phyloP scores from a whole-genome alignment of 2,888 invertebrate species.

The Aporophyla lueneburgensis region DNA sequence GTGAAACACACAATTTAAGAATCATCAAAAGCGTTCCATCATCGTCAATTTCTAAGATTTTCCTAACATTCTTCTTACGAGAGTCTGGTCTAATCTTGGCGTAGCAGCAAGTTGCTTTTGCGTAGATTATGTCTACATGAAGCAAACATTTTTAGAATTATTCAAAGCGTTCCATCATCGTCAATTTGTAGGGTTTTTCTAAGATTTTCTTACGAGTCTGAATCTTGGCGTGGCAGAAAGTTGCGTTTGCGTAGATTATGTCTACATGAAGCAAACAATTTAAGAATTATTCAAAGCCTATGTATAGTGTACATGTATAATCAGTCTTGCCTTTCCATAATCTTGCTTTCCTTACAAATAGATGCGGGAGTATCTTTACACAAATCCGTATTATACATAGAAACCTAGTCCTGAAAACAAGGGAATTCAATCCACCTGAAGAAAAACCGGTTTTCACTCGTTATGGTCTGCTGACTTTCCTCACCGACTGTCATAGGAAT shows the following conservation, averaged over 20 bases:
- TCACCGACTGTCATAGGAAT: background rate
- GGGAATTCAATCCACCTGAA: conserved; percentile 11
- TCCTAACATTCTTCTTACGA: background rate
- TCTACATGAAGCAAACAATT: too few relatives aligned
- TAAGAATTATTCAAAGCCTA: background rate
- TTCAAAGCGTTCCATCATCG: background rate
- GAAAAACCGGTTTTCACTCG: conserved; percentile 10
- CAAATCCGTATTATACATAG: background rate
- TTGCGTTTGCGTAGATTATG: background rate
- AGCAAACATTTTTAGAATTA: background rate
- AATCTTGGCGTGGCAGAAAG: conserved; percentile 1
- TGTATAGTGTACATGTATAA: too few relatives aligned
- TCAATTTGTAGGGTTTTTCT: background rate
- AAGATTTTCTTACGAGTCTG: background rate
- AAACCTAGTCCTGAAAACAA: conserved; percentile 9
- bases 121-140: background rate
- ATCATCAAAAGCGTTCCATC: background rate
- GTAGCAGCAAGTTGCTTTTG: background rate
- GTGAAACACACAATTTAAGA: background rate
- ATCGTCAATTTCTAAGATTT: background rate
- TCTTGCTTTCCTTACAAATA: background rate
- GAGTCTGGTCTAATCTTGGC: background rate
- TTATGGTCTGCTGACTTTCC: conserved; percentile 19
- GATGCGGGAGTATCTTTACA: too few relatives aligned
- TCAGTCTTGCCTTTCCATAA: background rate